Base-by-base conservation (phyloP, 2,113 vertebrate genomes). In the Calypte anna region DNA sequence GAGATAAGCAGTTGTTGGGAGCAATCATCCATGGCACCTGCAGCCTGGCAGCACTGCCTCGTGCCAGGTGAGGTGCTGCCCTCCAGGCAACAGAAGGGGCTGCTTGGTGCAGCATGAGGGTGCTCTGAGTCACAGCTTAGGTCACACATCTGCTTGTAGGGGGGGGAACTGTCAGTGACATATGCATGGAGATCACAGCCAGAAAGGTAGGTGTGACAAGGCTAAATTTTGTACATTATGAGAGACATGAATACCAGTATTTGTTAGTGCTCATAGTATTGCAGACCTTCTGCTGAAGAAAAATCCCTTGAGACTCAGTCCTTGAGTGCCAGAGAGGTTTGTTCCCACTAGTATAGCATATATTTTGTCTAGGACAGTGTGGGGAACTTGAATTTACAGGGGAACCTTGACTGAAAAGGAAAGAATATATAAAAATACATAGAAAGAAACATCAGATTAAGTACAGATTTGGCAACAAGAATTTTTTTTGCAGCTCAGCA, bases 401-500 rank as follows among this genome's bases (percentile, higher is more conserved):
- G 50, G 54, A 91, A 63, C 22, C 7, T n/a, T 67, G 31, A 76
- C 63, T 59, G 3, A 57, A 86, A 46, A 25, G 6, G 28, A 61
- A 70, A 89, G 21, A 69, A 30, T 67, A 33, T 38, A 43, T 76
- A 46, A 7, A 83, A 91, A 25, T 77, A 40, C 8, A 38, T 8
- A 64, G 53, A 81, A 64, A 89, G 69, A 78, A 77, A 73, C 9
- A 83, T 53, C 57, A 59, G 57, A 72, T 81, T 74, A 86, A 82
- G 38, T 43, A 79, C 24, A 54, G 40, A 43, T 85, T 93, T 82
- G 33, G 33, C 59, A 90, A 59, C n/a, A 27, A 69, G 38, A 33
- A 63, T 7, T 78, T 77, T 50, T 91, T 91, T 91, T 74, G 74
- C 51, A 74, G n/a, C 57, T 90, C 86, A 93, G 53, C 55, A 89